Conservation (phyloP, 2,797 vertebrate species). For the Poeciliopsis gracilis region DNA sequence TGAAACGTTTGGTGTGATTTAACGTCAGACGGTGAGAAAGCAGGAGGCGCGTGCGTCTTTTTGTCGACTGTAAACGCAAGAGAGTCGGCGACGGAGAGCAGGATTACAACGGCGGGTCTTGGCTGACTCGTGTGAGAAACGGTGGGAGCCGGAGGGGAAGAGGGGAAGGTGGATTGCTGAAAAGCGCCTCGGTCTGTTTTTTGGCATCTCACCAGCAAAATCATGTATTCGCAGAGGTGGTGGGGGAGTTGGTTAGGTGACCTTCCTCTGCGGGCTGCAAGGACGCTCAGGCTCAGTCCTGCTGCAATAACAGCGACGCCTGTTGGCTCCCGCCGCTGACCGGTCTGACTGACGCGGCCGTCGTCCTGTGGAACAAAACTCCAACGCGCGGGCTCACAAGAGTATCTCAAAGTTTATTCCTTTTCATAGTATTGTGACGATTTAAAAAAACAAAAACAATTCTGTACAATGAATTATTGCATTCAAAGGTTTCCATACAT, state of each 20-base stretch:
- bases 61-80: conserved; percentile 8
- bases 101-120: conserved; percentile 13
- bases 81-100: conserved; percentile 14
- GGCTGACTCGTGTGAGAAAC: not conserved
- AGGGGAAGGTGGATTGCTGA: conserved; percentile 31
- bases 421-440: conserved; percentile 61
- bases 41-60: not conserved
- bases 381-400: conserved; percentile 31
- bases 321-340: conserved; percentile 51
- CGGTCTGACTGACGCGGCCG: conserved; percentile 18
- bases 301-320: conserved; percentile 73
- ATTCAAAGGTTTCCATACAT: conserved; percentile 71
- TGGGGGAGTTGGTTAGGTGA: conserved; percentile 32
- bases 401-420: conserved; percentile 80
- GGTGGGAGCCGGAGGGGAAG: not conserved
- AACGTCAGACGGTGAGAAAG: not conserved
- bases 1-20: not conserved
- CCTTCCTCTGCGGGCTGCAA: conserved; percentile 68
- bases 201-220: conserved; percentile 61
- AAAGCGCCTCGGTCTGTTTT: conserved; percentile 44
- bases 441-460: conserved; percentile 27
- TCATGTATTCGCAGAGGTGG: conserved; percentile 38
- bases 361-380: conserved; percentile 12
- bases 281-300: conserved; percentile 53
- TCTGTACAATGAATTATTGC: conserved; percentile 75